Evolutionary conservation across 2,888 invertebrate species (phyloP).

Genomic region (Cecidostiba fungosa): DNA sequence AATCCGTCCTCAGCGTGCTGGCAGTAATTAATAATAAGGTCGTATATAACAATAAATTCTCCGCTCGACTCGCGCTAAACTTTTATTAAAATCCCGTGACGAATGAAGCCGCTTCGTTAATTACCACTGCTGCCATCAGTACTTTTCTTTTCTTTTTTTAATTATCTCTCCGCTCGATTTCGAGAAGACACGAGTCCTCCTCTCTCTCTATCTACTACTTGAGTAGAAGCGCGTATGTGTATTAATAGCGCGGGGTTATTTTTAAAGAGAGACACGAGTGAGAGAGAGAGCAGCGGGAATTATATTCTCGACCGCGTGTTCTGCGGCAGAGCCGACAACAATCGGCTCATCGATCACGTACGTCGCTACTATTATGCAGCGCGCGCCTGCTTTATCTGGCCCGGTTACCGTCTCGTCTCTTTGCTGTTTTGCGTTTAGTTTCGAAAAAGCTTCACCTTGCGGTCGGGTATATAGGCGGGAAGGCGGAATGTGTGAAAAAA

Average conservation of each 20-base stretch:
- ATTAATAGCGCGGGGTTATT: slow-evolving; percentile 57
- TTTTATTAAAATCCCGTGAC: slow-evolving; percentile 43
- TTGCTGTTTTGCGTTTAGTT: not conserved
- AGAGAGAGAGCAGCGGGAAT: slow-evolving; percentile 24
- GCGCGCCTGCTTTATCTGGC: not conserved
- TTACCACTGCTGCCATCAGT: not conserved
- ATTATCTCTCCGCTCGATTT: slow-evolving; percentile 34
- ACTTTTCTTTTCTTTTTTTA: slow-evolving; percentile 18
- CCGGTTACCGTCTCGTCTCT: not conserved
- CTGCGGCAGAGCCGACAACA: slow-evolving; percentile 45
- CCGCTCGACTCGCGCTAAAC: not conserved
- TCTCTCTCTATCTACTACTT: not conserved
- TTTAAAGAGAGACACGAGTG: not conserved
- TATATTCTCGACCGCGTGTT: slow-evolving; percentile 23
- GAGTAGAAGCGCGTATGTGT: not conserved
- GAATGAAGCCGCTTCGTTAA: slow-evolving; percentile 11
- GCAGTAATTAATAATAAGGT: slow-evolving; percentile 59
- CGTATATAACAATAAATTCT: slow-evolving; percentile 38
- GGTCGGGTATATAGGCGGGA: too few relatives aligned
- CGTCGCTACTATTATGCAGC: not conserved
- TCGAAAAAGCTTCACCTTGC: too few relatives aligned
- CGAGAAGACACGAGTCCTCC: not conserved
- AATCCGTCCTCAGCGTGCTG: not conserved
- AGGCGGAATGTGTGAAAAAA: too few relatives aligned
- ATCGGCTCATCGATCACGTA: slow-evolving; percentile 62